Evolutionary conservation across 1,140 invertebrate genomes (phyloP).

Genomic region (Nephila pilipes): DNA sequence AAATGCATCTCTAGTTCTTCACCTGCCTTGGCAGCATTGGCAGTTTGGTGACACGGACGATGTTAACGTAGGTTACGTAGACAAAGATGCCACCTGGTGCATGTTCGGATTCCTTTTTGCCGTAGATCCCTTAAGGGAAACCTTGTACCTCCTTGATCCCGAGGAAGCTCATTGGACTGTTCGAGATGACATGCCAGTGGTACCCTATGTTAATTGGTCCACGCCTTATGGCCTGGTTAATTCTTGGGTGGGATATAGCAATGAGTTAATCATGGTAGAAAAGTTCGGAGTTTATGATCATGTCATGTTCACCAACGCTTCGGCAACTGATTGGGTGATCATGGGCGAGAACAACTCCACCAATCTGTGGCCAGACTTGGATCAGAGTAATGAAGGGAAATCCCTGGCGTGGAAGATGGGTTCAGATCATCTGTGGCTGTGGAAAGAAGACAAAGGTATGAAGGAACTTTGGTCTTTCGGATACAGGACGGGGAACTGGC

Average conservation of each 20-base stretch:
- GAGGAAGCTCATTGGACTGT: conserved; percentile 64
- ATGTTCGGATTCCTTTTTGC: conserved; percentile 17
- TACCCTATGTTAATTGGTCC: conserved; percentile 54
- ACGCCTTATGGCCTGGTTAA: conserved; percentile 41
- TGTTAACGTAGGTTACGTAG: conserved; percentile 44
- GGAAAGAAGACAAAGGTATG: conserved; percentile 40
- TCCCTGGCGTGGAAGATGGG: conserved; percentile 44
- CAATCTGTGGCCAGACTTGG: conserved; percentile 49
- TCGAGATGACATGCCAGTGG: conserved; percentile 25
- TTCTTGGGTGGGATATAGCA: conserved; percentile 39
- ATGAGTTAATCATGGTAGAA: conserved; percentile 60
- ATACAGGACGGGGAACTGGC: conserved; percentile 15
- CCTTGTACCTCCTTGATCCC: conserved; percentile 47
- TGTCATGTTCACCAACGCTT: conserved; percentile 65
- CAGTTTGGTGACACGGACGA: conserved; percentile 64
- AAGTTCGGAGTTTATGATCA: conserved; percentile 32
- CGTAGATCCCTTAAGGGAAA: conserved; percentile 38
- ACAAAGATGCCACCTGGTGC: conserved; percentile 67
- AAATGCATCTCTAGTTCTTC: conserved; percentile 49
- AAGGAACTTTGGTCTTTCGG: conserved; percentile 40
- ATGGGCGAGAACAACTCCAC: conserved; percentile 14
- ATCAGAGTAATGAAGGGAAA: conserved; percentile 29
- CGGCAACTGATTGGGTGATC: conserved; percentile 47
- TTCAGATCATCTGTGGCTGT: conserved; percentile 54
- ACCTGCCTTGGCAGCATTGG: conserved; percentile 68